Percentiles rank a stretch among this genome's conserved stretches.
Conservation (phyloP, 2,113 vertebrate genomes). For the Bufo gargarizans region DNA sequence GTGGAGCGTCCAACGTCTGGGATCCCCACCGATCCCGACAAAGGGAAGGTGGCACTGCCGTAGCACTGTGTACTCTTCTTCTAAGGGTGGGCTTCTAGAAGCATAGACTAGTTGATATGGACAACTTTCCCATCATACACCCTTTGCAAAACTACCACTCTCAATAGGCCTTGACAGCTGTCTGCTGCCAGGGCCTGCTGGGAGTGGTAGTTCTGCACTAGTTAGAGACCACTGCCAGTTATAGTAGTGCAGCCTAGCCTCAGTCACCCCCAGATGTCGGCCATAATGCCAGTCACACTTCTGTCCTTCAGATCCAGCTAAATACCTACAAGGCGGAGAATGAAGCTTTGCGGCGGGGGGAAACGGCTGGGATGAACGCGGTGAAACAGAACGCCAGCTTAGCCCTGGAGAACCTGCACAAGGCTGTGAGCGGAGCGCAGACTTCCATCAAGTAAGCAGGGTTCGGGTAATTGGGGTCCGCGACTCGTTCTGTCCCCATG, state of each 20-base stretch:
- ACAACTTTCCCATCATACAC: too few species aligned
- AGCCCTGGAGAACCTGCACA: slow-evolving; percentile 81
- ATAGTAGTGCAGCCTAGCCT: too few species aligned
- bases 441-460: slow-evolving; percentile 78
- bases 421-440: slow-evolving; percentile 71
- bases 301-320: slow-evolving; percentile 72
- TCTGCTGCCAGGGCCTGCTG: background rate
- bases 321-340: slow-evolving; percentile 72
- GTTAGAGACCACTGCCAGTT: background rate
- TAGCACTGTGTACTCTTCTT: too few species aligned
- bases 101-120: too few species aligned
- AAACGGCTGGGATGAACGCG: slow-evolving; percentile 71
- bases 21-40: too few species aligned
- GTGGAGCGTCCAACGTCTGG: too few species aligned
- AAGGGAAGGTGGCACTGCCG: too few species aligned
- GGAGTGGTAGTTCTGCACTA: background rate
- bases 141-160: too few species aligned
- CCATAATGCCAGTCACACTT: too few species aligned
- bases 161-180: too few species aligned
- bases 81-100: too few species aligned
- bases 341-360: slow-evolving; percentile 69
- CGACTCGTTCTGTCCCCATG: background rate
- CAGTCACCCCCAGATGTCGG: background rate
- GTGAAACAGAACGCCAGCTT: slow-evolving; percentile 80
- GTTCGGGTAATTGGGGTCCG: background rate